A percentile compares a stretch with the other conserved stretches of the same genome.
Evolutionary conservation across 2,888 invertebrate genomes (phyloP).

Genomic region (Noctua comes): DNA sequence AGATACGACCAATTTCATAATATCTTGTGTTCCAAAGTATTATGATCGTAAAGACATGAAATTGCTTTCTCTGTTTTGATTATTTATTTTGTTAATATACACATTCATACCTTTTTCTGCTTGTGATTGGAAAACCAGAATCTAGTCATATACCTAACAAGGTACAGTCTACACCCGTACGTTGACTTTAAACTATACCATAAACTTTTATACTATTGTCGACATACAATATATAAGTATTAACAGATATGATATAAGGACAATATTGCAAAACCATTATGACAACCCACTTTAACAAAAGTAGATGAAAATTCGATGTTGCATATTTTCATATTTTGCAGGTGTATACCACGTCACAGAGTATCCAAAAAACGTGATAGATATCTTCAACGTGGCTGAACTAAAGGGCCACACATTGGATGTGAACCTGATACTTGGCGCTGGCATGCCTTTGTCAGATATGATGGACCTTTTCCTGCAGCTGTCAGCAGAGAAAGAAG

Average conservation of each 20-base stretch:
- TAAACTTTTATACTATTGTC: not conserved
- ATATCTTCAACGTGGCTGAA: constrained; percentile 80
- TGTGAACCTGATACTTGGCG: constrained; percentile 82
- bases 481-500: constrained; percentile 74
- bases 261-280: not conserved
- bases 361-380: constrained; percentile 80
- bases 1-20: not conserved
- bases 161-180: not conserved
- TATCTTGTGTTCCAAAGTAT: not conserved
- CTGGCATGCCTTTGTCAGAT: constrained; percentile 81
- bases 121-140: not conserved
- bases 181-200: not conserved
- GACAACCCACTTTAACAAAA: not conserved
- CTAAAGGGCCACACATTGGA: constrained; percentile 77
- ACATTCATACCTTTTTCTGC: too few relatives aligned
- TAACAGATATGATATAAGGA: not conserved
- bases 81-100: not conserved
- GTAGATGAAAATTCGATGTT: not conserved
- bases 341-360: constrained; percentile 81
- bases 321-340: constrained; percentile 63
- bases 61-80: not conserved
- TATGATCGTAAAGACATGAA: not conserved
- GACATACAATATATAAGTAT: not conserved
- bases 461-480: constrained; percentile 83
- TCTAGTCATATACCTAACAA: not conserved